Base-by-base conservation (phyloP, 1,140 invertebrate genomes). In the Caenorhabditis latens region DNA sequence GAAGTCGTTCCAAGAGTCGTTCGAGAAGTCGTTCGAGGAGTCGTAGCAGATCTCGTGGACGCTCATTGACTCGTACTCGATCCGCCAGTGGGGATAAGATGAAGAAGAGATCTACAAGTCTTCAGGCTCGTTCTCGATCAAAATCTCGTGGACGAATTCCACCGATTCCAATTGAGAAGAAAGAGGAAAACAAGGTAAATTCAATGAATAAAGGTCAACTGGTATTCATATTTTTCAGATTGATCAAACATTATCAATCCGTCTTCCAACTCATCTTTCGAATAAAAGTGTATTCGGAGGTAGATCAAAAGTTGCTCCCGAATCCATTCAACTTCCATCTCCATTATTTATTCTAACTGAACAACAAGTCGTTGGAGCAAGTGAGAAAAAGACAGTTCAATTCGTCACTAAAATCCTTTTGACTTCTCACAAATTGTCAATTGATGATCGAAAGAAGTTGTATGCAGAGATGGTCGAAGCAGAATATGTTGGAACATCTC, bases 361-460 rank as follows among this genome's bases (percentile, higher is more conserved):
- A 19, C 71, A 79, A 50, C 71, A 79, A 79, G 46, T 79, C 19
- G 24, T n/a, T 50, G 71, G 71, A 8, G 71, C 71, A 14, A 79
- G 71, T 50, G 71, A 79, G n/a, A 79, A 79, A 46, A 79, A 50
- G 46, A 79, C 71, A 1, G 71, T 79, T 48, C 71, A 79, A 42
- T 79, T 79, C 5, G 46, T 79, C n/a, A 50, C 71, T 1, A 79
- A 79, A 50, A 50, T 79, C 14, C 46, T 79, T 24, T 24, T 79
- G 46, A 79, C 71, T 9, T 46, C 71, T 11, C 21, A 79, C 7
- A 79, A 79, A 24, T n/a, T 79, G 32, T 50, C 71, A 24, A 16
- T 53, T 3, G 71, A 79, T 50, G 71, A 79, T 9, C 46, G 71
- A 5, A 50, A 43, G n/a, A 42, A 32, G 8, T n/a, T 79, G 21